These are phyloP conservation scores for Sarcophilus harrisii DNA, from an alignment of 2,797 vertebrate species.

Conservation along the genomic window DNA sequence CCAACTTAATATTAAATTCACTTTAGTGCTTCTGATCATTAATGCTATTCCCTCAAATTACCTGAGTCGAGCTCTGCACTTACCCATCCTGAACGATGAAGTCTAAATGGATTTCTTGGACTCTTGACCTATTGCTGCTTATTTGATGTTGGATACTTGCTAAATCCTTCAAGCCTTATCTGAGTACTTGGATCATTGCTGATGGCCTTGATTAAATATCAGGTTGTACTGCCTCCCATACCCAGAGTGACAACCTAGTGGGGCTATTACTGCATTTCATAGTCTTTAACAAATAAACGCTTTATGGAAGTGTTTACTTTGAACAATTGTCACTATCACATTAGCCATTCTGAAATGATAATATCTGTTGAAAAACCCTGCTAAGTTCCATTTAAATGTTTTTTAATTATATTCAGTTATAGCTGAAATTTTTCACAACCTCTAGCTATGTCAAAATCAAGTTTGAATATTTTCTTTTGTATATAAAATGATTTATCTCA, in stretches of 20 bases:
- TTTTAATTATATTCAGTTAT: constrained; percentile 60
- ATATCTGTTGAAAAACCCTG: constrained; percentile 28
- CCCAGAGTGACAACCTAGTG: neutral
- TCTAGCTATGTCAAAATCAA: constrained; percentile 50
- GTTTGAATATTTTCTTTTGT: constrained; percentile 48
- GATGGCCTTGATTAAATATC: neutral
- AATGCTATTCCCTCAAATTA: neutral
- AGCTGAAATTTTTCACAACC: constrained; percentile 60
- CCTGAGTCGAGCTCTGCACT: neutral
- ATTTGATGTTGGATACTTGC: neutral
- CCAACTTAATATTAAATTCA: neutral
- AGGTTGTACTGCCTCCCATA: neutral
- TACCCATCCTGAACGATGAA: neutral
- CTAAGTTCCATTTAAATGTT: constrained; percentile 43
- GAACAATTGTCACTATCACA: constrained; percentile 33
- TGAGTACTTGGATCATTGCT: neutral
- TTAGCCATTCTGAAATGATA: constrained; percentile 41
- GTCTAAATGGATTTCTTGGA: constrained; percentile 23
- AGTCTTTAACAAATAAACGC: neutral
- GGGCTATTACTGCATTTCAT: neutral
- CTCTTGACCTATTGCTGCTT: neutral
- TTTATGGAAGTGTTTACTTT: constrained; percentile 17
- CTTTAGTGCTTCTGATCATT: neutral
- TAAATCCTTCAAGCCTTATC: neutral
- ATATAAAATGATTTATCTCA: constrained; percentile 2